phyloP scores from a whole-genome alignment of 53 echinoderm and acorn worm genomes.

The Antedon mediterranea region DNA sequence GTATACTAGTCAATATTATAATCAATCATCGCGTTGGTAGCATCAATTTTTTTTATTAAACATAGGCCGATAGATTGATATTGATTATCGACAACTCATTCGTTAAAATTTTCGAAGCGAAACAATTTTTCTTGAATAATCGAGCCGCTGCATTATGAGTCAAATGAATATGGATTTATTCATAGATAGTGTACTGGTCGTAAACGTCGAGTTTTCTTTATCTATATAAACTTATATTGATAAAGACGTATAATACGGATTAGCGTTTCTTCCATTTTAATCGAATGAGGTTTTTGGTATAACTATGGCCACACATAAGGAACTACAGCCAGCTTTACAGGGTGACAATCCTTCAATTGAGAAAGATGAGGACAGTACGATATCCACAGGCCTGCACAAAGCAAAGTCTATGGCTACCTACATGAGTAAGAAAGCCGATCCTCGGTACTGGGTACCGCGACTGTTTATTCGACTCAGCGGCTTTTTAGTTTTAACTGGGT shows the following conservation, averaged over 20 bases:
- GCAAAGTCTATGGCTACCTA: background rate
- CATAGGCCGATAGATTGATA: background rate
- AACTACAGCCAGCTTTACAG: background rate
- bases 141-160: background rate
- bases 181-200: background rate
- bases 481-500: background rate
- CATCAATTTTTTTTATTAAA: background rate
- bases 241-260: background rate
- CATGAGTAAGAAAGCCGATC: background rate
- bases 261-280: background rate
- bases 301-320: background rate
- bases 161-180: background rate
- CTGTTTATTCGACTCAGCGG: background rate
- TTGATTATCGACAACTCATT: background rate
- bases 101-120: background rate
- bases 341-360: background rate
- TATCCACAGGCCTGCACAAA: background rate
- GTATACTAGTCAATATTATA: background rate
- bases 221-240: background rate
- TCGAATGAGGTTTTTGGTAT: background rate
- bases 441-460: background rate
- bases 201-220: background rate
- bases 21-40: background rate
- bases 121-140: background rate
- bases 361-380: background rate